phyloP scores from a whole-genome alignment of 2,113 vertebrate species.

The Irena cyanogastra region DNA sequence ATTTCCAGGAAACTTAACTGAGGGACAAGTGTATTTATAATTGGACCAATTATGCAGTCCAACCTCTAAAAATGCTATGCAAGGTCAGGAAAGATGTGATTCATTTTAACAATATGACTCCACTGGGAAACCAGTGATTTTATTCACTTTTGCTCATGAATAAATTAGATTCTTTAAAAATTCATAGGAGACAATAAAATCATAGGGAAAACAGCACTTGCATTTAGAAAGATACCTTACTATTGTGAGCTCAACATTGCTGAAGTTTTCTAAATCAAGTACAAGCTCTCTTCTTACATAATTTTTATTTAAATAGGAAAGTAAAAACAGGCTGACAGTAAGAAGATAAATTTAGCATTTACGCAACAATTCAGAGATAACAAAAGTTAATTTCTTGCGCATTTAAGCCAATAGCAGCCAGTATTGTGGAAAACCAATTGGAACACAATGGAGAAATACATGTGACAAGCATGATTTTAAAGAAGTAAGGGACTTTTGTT shows the following conservation, averaged over 20 bases:
- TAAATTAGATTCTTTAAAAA: slow-evolving; percentile 31
- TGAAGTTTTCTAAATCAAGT: slow-evolving; percentile 9
- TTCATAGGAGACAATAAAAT: slow-evolving; percentile 19
- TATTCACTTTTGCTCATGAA: slow-evolving; percentile 31
- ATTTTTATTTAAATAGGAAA: slow-evolving; percentile 7
- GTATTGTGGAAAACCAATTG: background rate
- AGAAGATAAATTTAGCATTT: background rate
- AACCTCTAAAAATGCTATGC: background rate
- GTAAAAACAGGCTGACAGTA: background rate
- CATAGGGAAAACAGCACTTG: background rate
- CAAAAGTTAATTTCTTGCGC: background rate
- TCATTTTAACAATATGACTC: slow-evolving; percentile 2
- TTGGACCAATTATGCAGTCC: background rate
- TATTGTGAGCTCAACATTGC: background rate
- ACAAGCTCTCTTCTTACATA: background rate
- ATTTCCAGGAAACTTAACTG: background rate
- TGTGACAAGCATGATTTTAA: background rate
- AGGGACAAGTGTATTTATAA: slow-evolving; percentile 3
- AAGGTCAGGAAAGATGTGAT: slow-evolving; percentile 31
- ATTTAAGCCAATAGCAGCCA: background rate
- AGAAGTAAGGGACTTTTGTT: background rate
- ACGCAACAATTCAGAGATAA: background rate
- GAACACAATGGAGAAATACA: background rate
- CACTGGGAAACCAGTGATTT: background rate
- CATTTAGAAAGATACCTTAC: background rate